These are phyloP conservation scores for Leptinotarsa texana DNA, from an alignment of 1,140 invertebrate genomes.

Conservation along the genomic window DNA sequence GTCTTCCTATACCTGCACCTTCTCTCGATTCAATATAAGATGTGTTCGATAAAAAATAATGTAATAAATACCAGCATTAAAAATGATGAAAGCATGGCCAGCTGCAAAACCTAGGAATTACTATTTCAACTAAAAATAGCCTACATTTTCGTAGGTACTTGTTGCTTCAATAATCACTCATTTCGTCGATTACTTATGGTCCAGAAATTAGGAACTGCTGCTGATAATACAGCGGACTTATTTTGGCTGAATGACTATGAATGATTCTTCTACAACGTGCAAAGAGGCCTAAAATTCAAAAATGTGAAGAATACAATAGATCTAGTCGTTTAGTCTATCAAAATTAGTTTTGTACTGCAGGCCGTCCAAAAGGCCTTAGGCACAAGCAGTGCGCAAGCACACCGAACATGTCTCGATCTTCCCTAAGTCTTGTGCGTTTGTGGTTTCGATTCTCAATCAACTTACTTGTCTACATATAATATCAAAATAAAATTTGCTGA, in stretches of 20 bases:
- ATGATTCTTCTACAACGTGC: slow-evolving; percentile 19
- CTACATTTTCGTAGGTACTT: slow-evolving; percentile 23
- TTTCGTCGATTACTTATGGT: neutral
- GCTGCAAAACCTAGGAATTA: slow-evolving; percentile 19
- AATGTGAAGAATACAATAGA: slow-evolving; percentile 37
- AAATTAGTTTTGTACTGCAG: slow-evolving; percentile 34
- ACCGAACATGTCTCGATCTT: slow-evolving; percentile 48
- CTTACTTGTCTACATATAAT: slow-evolving; percentile 53
- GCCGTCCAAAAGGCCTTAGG: slow-evolving; percentile 35
- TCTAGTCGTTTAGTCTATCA: slow-evolving; percentile 39
- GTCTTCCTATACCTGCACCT: slow-evolving; percentile 27
- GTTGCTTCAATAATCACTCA: slow-evolving; percentile 7
- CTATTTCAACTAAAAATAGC: slow-evolving; percentile 8
- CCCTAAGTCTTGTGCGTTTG: slow-evolving; percentile 47
- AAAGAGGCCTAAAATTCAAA: slow-evolving; percentile 42
- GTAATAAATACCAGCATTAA: slow-evolving; percentile 23
- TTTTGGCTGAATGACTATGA: slow-evolving; percentile 5
- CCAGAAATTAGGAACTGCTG: no score
- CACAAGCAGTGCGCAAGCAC: slow-evolving; percentile 14
- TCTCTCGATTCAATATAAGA: slow-evolving; percentile 34
- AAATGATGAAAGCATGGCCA: slow-evolving; percentile 10
- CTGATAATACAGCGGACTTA: no score
- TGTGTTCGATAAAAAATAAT: slow-evolving; percentile 33
- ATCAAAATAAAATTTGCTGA: slow-evolving; percentile 48
- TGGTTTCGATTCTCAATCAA: slow-evolving; percentile 46